Conservation (phyloP, 2,797 vertebrate genomes). For the Setipinna tenuifilis region DNA sequence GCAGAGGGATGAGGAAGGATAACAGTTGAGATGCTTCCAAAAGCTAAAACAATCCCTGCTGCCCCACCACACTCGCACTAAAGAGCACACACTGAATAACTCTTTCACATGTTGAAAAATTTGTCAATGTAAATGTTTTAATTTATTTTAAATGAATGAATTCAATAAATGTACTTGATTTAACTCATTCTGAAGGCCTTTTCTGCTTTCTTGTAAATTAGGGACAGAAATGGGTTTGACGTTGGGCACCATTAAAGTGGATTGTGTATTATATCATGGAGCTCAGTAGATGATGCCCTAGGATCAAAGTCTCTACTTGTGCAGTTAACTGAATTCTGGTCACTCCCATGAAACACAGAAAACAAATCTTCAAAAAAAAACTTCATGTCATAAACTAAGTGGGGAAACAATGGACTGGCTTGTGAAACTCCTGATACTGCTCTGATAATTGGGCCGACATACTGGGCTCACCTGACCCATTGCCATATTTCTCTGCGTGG, state of each 20-base stretch:
- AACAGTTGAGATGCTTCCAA: conserved; percentile 49
- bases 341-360: background rate
- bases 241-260: background rate
- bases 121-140: conserved; percentile 28
- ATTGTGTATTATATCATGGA: background rate
- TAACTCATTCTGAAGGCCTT: conserved; percentile 15
- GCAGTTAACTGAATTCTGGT: background rate
- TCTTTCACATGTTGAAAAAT: background rate
- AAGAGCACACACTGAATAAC: too few relatives aligned
- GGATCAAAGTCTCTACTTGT: background rate
- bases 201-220: background rate
- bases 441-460: background rate
- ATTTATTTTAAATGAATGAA: conserved; percentile 28
- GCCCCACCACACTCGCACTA: too few relatives aligned
- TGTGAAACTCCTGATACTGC: background rate
- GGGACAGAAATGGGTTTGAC: background rate
- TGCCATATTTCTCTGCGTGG: background rate
- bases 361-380: background rate
- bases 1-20: conserved; percentile 84
- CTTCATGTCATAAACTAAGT: background rate
- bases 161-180: conserved; percentile 27
- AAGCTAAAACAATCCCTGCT: background rate
- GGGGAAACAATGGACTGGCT: background rate
- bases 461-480: background rate
- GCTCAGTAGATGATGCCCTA: background rate